Percentiles rank a stretch among this genome's conserved stretches.
Conservation (phyloP, 2,113 vertebrate genomes). For the Aphyosemion australe region DNA sequence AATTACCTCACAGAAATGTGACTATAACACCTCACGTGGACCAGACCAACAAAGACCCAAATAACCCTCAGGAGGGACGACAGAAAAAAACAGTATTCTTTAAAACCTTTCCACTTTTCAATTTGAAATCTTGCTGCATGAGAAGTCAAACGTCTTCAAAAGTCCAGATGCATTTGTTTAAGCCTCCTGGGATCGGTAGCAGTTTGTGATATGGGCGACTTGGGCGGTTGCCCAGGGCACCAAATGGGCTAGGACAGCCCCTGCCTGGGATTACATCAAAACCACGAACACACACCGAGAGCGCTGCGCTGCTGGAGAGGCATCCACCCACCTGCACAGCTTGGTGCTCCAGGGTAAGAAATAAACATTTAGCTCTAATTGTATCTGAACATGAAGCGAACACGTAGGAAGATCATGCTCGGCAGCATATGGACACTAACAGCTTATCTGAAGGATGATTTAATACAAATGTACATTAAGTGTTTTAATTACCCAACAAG, state of each 20-base stretch:
- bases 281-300: not conserved
- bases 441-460: slow-evolving; percentile 8
- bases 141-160: too few species aligned
- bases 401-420: not conserved
- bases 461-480: not conserved
- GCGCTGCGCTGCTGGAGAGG: not conserved
- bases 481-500: slow-evolving; percentile 7
- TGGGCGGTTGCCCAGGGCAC: too few species aligned
- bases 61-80: too few species aligned
- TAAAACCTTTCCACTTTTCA: too few species aligned
- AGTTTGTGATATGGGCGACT: too few species aligned
- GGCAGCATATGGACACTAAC: not conserved
- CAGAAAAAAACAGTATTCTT: too few species aligned
- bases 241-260: too few species aligned
- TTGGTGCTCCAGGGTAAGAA: not conserved
- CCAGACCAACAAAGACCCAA: too few species aligned
- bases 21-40: too few species aligned
- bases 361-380: not conserved
- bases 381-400: not conserved
- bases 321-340: not conserved
- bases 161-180: too few species aligned
- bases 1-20: not conserved
- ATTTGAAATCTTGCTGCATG: too few species aligned
- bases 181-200: too few species aligned
- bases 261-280: not conserved